Evolutionary conservation across 2,113 vertebrate genomes (phyloP).

Genomic region (Myanophis thanlyinensis): DNA sequence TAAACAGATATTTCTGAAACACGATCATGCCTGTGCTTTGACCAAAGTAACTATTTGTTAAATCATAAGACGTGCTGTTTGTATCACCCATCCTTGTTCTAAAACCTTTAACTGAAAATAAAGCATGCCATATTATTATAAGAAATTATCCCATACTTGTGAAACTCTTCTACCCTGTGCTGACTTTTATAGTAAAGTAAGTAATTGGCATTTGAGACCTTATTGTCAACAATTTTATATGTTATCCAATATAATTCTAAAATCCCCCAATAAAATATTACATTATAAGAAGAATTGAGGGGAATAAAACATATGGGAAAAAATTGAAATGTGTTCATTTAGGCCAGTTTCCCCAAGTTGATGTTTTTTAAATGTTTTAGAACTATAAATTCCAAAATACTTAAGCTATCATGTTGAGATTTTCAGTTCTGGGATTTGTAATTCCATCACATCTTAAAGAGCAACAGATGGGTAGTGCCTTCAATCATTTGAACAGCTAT

Average conservation of each 20-base stretch:
- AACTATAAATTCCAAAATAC: not conserved
- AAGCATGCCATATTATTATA: not conserved
- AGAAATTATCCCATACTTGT: not conserved
- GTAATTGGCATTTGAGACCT: not conserved
- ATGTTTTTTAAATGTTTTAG: not conserved
- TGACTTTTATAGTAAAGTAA: not conserved
- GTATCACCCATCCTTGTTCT: slow-evolving; percentile 61
- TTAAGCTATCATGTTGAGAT: not conserved
- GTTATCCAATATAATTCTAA: not conserved
- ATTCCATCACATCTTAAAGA: not conserved
- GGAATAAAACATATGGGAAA: not conserved
- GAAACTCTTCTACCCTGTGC: not conserved
- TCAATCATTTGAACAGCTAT: not conserved
- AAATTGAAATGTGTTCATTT: not conserved
- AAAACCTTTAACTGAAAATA: slow-evolving; percentile 72
- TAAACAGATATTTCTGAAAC: slow-evolving; percentile 88
- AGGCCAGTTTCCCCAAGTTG: not conserved
- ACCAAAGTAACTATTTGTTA: slow-evolving; percentile 87
- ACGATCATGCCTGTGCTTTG: slow-evolving; percentile 92
- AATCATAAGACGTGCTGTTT: slow-evolving; percentile 75
- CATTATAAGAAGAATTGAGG: not conserved
- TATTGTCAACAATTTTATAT: not conserved
- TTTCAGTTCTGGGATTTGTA: not conserved
- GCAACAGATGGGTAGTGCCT: not conserved
- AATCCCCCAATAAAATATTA: not conserved